Percentiles rank a stretch among this genome's conserved stretches.
These are phyloP conservation scores for Perizoma flavofasciatum DNA, from an alignment of 2,888 invertebrate genomes.

Conservation along the genomic window DNA sequence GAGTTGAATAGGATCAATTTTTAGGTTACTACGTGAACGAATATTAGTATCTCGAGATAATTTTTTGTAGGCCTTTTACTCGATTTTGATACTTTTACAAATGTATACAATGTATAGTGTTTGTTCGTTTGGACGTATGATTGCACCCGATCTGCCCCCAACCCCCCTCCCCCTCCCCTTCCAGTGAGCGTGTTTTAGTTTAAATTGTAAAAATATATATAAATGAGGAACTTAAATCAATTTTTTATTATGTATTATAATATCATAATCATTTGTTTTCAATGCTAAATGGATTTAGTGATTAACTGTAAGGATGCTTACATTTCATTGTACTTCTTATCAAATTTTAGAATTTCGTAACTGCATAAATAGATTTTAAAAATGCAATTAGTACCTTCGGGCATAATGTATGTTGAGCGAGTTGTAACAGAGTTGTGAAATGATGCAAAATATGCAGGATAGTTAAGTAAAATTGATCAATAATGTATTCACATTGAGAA, in stretches of 20 bases:
- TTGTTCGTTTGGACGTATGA: constrained; percentile 80
- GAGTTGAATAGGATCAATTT: constrained; percentile 75
- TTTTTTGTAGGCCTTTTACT: constrained; percentile 84
- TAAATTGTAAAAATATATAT: constrained; percentile 74
- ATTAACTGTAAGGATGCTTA: constrained; percentile 78
- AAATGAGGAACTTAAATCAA: constrained; percentile 76
- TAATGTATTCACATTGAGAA: constrained; percentile 81
- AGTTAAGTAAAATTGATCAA: constrained; percentile 69
- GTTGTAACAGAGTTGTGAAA: constrained; percentile 74
- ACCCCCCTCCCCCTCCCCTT: constrained; percentile 56
- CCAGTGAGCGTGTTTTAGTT: constrained; percentile 76
- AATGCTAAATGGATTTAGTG: constrained; percentile 80
- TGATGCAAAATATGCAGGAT: constrained; percentile 58
- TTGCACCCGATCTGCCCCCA: constrained; percentile 65
- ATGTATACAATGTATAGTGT: constrained; percentile 84
- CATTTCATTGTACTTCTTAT: constrained; percentile 74
- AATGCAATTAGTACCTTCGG: constrained; percentile 62
- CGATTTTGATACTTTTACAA: constrained; percentile 85
- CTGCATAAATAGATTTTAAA: constrained; percentile 57
- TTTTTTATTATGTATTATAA: constrained; percentile 63
- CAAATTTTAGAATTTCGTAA: constrained; percentile 78
- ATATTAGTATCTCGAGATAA: constrained; percentile 83
- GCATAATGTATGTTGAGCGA: constrained; percentile 76
- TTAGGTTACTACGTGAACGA: constrained; percentile 82
- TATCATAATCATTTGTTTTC: constrained; percentile 79